Evolutionary conservation across 2,888 invertebrate genomes (phyloP).

Genomic region (Sarcophaga subvicina): DNA sequence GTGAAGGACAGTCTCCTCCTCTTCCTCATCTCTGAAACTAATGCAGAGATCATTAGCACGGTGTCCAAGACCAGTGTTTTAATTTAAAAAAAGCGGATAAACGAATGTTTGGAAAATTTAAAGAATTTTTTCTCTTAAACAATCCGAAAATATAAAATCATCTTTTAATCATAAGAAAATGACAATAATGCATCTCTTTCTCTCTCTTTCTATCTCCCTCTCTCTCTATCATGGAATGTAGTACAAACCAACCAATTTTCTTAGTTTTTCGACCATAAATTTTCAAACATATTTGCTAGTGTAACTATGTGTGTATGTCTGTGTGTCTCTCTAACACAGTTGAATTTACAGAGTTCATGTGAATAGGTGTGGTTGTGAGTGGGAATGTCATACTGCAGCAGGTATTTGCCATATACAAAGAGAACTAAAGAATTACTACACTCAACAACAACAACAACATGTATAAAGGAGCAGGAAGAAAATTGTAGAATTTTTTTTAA

Average conservation of each 20-base stretch:
- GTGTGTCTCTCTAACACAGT: neutral
- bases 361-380: neutral
- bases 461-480: slow-evolving; percentile 6
- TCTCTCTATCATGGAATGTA: neutral
- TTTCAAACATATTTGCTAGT: neutral
- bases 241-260: neutral
- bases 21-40: no score
- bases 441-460: slow-evolving; percentile 18
- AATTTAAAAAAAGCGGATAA: no score
- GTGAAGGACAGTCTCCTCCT: no score
- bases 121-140: no score
- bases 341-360: neutral
- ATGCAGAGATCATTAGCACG: no score
- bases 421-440: neutral
- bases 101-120: no score
- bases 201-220: no score
- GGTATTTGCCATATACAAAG: slow-evolving; percentile 17
- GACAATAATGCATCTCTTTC: no score
- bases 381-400: neutral
- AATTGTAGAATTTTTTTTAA: slow-evolving; percentile 30
- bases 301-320: neutral
- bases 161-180: no score
- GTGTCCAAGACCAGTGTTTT: no score
- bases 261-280: neutral
- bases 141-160: no score